Evolutionary conservation across 2,113 vertebrate genomes (phyloP).

Genomic region (Drymodes brunneopygia): DNA sequence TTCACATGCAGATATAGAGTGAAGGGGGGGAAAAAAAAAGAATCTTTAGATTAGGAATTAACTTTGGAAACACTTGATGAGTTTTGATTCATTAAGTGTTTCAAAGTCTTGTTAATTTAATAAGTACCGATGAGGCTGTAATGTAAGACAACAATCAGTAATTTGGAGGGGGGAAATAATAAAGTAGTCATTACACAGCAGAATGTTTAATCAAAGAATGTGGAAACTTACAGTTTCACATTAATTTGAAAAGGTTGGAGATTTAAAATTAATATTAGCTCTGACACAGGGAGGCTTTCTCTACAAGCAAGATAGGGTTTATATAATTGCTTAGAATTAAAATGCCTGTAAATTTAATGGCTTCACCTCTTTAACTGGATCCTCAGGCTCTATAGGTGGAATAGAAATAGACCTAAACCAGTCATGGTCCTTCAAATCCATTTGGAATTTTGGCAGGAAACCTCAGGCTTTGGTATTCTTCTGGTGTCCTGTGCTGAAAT

Average conservation of each 20-base stretch:
- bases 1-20: slow-evolving; percentile 31
- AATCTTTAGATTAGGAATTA: slow-evolving; percentile 55
- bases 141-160: slow-evolving; percentile 74
- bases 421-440: neutral
- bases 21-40: neutral
- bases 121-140: slow-evolving; percentile 65
- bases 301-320: slow-evolving; percentile 27
- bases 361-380: slow-evolving; percentile 8
- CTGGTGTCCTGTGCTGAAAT: neutral
- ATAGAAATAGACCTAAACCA: neutral
- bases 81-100: slow-evolving; percentile 72
- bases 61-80: slow-evolving; percentile 70
- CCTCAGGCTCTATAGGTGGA: neutral
- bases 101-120: slow-evolving; percentile 72
- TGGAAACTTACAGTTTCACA: slow-evolving; percentile 57
- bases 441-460: neutral
- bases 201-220: slow-evolving; percentile 70
- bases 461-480: neutral
- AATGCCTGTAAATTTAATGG: slow-evolving; percentile 32
- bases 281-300: slow-evolving; percentile 35
- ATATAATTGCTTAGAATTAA: slow-evolving; percentile 53
- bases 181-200: slow-evolving; percentile 69
- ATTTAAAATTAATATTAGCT: slow-evolving; percentile 60
- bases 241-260: slow-evolving; percentile 53
- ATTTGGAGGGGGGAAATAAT: slow-evolving; percentile 65